Evolutionary conservation across 2,113 vertebrate genomes (phyloP), one percentile per base, ranked within the genome.

Genomic region (Tor tambroides): DNA sequence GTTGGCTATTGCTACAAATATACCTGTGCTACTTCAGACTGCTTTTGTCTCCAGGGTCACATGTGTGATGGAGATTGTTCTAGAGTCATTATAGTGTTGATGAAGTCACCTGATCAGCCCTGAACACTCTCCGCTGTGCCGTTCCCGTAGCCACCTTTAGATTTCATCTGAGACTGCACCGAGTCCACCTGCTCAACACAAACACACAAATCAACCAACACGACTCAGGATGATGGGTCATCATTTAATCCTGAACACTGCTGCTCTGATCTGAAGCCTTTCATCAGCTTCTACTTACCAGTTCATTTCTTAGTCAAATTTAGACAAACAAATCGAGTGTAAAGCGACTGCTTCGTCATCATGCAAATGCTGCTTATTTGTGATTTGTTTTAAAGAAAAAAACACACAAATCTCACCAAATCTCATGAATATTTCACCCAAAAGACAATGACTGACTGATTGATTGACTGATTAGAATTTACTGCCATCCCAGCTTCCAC

Each of bases 91-190:
- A 14, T 15, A 49, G 11, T 49, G 46, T 49, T 49, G 49, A 51
- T 51, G 49, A 51, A 54, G 49, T 59, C 54, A 80, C 82, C 51
- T 38, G 61, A 74, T 43, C 65, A 51, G 79, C 61, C 86, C 85
- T 96, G 95, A 32, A 90, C 93, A 51, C 93, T 92, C 89, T 94
- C 94, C 74, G 96, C 92, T 69, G 93, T 91, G 83, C 92, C 93
- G 9, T 96, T 95, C 54, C 90, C 91, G 74, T 97, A 96, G 71
- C 95, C 96, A 32, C 96, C 96, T 96, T 98, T 96, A 87, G 95
- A 97, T 93, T 97, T 98, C 96, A 97, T 97, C 88, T 96, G 95
- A 77, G 95, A 92, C 90, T 97, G 96, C 91, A 97, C 94, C 32
- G 96, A 93, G 88, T 94, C 91, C 89, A 94, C 95, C 96, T 97